Percentiles rank a stretch among this genome's conserved stretches.
phyloP scores from a whole-genome alignment of 2,113 vertebrate genomes.

The Antidorcas marsupialis region DNA sequence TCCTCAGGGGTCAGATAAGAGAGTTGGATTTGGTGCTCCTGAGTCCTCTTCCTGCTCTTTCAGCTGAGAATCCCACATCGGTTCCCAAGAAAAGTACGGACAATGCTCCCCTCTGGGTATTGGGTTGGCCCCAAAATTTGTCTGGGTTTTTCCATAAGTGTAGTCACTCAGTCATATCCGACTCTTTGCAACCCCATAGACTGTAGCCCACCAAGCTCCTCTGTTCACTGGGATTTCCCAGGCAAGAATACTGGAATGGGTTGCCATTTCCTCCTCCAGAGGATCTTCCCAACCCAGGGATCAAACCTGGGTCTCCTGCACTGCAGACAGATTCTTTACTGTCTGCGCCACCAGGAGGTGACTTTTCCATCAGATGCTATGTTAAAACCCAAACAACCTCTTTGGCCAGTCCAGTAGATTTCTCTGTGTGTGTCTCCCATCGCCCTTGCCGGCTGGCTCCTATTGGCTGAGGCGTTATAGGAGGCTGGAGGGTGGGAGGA shows the following conservation, averaged over 20 bases:
- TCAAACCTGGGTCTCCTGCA: not conserved
- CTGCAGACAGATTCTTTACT: not conserved
- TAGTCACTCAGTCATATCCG: not conserved
- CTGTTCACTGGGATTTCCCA: not conserved
- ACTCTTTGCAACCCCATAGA: not conserved
- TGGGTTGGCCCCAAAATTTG: not conserved
- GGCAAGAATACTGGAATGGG: not conserved
- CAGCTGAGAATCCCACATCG: fast-evolving
- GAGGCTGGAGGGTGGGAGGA: not conserved
- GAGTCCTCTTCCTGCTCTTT: not conserved
- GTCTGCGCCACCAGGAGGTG: not conserved
- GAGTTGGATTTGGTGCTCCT: not conserved
- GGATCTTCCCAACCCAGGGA: not conserved
- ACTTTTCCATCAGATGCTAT: not conserved
- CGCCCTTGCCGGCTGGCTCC: not conserved
- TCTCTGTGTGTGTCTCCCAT: not conserved
- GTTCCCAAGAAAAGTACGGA: not conserved
- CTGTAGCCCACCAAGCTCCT: not conserved
- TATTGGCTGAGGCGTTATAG: not conserved
- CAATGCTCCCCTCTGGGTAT: not conserved
- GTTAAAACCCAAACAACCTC: not conserved
- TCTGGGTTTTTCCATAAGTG: not conserved
- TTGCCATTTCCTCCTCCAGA: not conserved
- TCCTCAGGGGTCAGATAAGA: not conserved
- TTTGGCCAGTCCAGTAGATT: not conserved